These are phyloP conservation scores for Pristionchus entomophagus DNA, from an alignment of 2,888 invertebrate species.

Conservation along the genomic window DNA sequence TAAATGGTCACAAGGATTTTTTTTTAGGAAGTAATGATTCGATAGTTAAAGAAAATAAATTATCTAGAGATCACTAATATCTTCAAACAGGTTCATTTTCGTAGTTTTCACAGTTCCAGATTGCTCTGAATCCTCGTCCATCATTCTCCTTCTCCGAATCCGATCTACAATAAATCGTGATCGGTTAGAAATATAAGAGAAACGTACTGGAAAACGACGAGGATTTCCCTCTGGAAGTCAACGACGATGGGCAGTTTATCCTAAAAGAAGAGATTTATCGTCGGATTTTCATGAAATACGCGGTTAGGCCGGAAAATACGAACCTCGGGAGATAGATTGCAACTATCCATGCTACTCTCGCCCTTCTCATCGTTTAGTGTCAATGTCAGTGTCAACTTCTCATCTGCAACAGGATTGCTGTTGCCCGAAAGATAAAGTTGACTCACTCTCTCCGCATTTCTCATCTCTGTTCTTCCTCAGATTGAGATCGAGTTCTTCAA, in stretches of 20 bases:
- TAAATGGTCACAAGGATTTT: no score
- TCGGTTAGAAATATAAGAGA: background rate
- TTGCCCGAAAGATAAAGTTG: background rate
- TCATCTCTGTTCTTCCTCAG: background rate
- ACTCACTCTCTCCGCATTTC: slow-evolving; percentile 35
- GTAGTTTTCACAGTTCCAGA: slow-evolving; percentile 7
- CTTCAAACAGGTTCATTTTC: background rate
- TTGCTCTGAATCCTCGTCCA: slow-evolving; percentile 21
- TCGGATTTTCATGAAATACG: background rate
- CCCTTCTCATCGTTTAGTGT: background rate
- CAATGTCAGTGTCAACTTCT: background rate
- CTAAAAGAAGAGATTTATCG: background rate
- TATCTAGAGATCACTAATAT: background rate
- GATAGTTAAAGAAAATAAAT: no score
- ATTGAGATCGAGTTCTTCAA: slow-evolving; percentile 13
- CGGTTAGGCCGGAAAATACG: background rate
- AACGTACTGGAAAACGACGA: background rate
- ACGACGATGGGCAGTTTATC: background rate
- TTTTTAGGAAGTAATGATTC: no score
- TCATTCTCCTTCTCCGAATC: background rate
- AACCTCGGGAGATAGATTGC: background rate
- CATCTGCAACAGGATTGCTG: background rate
- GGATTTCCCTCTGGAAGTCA: background rate
- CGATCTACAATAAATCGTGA: background rate
- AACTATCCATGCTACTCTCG: background rate